Evolutionary conservation across 2,113 vertebrate species (phyloP).

Genomic region (Ramphastos sulfuratus): DNA sequence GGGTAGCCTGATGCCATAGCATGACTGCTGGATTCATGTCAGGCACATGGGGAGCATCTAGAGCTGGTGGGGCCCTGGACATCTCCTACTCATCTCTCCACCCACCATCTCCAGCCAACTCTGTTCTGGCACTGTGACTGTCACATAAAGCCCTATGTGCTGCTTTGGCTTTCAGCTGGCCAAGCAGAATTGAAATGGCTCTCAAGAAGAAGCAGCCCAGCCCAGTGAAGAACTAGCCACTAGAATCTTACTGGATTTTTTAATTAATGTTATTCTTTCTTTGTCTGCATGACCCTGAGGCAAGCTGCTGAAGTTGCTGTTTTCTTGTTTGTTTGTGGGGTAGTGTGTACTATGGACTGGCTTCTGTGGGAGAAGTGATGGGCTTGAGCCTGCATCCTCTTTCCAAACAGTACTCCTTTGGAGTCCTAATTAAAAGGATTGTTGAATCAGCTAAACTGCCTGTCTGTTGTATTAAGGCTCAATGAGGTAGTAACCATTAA

Average conservation of each 20-base stretch:
- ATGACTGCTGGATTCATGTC: background rate
- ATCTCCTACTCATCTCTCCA: background rate
- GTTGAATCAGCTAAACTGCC: background rate
- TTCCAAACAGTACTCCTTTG: background rate
- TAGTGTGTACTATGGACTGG: fast-evolving
- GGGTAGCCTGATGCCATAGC: background rate
- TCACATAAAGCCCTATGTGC: background rate
- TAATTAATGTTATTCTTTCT: background rate
- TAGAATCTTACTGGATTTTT: background rate
- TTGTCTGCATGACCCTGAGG: background rate
- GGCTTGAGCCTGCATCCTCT: background rate
- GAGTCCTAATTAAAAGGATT: background rate
- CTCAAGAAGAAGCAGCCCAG: background rate
- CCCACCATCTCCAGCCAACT: fast-evolving
- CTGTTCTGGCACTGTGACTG: background rate
- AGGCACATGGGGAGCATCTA: fast-evolving
- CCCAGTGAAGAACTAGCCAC: background rate
- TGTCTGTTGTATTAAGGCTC: background rate
- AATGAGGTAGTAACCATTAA: background rate
- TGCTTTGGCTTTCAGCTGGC: background rate
- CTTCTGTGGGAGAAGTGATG: background rate
- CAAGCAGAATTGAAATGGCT: background rate
- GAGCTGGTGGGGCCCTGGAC: background rate
- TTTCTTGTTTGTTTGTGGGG: background rate
- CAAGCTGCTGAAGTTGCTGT: background rate